Base-by-base conservation (phyloP, 2,113 vertebrate species). In the Nansenia antarctica region DNA sequence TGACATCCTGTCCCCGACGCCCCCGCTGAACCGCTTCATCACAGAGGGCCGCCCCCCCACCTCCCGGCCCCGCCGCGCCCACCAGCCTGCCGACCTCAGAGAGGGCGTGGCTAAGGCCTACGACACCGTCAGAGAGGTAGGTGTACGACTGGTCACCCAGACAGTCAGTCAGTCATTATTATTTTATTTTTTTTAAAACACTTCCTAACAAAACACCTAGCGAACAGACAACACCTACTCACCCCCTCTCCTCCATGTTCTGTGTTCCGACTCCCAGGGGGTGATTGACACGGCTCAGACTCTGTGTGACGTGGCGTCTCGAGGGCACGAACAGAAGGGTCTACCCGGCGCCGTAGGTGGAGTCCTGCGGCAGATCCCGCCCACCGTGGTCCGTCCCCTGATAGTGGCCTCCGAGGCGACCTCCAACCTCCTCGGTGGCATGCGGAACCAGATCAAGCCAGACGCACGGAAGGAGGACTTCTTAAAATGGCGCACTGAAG, bases 31-130 rank as follows among this genome's bases (percentile, higher is more conserved):
- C 2, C 94, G 94, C 32, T 91, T 64, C 67, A 88, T 95, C 29
- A 91, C 93, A 1, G 94, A 96, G 73, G 93, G 90, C 45, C 92
- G 92, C 18, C 86, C 91, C 0, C 73, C 90, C 0, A 65, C 88
- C 9, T 78, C 64, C 54, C 91, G 88, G 31, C 90, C 90, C 1
- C 91, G 93, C 26, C 89, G 89, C 62, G 90, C 91, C 2, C 92
- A 91, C 58, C 96, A 95, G 65, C 96, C 96, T 0, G 95, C 95
- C 0, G 96, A 97, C 84, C 93, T 97, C 45, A 84, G 96, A 49
- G 96, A 97, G 72, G 96, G 96, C 0, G 93, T 97, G 62, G 95
- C 93, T 73, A 96, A 96, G 76, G 96, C 96, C 32, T 97, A 96
- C 0, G 96, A 97, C 83, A 94, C 95, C 0, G 94, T 96, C 69